phyloP scores from a whole-genome alignment of 2,797 vertebrate genomes.

The Acanthiza pusilla region DNA sequence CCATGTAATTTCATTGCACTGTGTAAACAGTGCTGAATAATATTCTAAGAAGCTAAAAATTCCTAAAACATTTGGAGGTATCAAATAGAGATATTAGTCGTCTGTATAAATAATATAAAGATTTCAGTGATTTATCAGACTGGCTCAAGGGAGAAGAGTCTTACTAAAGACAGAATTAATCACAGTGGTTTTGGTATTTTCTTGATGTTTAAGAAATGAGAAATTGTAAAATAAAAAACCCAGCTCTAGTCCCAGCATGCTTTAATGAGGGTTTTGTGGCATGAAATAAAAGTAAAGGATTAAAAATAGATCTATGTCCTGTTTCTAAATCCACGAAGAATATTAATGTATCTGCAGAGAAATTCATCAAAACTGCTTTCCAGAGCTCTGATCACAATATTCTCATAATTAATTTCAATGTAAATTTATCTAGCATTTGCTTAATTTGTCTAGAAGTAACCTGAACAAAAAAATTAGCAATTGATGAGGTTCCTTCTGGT shows the following conservation, averaged over 20 bases:
- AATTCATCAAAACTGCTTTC: neutral
- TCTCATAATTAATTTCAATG: neutral
- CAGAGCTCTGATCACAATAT: neutral
- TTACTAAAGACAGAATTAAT: slow-evolving; percentile 48
- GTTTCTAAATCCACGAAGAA: neutral
- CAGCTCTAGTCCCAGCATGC: neutral
- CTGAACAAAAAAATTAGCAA: neutral
- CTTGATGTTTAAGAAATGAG: slow-evolving; percentile 53
- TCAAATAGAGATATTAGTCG: slow-evolving; percentile 47
- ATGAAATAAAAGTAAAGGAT: slow-evolving; percentile 5
- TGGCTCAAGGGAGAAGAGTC: slow-evolving; percentile 25
- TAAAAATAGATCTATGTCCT: slow-evolving; percentile 34
- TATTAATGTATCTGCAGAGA: neutral
- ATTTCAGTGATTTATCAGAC: slow-evolving; percentile 50
- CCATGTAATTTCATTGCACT: neutral
- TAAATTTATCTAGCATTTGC: neutral
- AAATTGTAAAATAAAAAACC: slow-evolving; percentile 42
- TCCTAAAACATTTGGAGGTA: slow-evolving; percentile 5
- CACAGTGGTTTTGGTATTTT: slow-evolving; percentile 36
- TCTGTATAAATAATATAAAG: slow-evolving; percentile 35
- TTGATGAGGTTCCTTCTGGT: neutral
- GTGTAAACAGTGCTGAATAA: neutral
- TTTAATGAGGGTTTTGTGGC: slow-evolving; percentile 28
- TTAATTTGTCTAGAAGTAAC: neutral
- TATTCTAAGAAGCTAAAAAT: slow-evolving; percentile 7